These are phyloP conservation scores for Terebella lapidaria DNA, from an alignment of 2,888 invertebrate species.

Conservation along the genomic window DNA sequence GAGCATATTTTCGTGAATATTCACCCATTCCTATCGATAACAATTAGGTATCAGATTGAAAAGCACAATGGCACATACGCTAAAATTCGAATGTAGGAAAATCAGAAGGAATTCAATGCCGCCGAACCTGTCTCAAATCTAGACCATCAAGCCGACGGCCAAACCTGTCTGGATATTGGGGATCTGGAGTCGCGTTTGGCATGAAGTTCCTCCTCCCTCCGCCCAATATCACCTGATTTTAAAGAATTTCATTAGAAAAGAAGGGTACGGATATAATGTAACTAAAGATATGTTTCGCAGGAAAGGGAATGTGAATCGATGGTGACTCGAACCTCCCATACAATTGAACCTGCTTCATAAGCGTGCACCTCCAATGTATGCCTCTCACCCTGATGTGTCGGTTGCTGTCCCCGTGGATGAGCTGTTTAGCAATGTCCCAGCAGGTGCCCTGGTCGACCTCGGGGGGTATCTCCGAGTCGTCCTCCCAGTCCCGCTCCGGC, in stretches of 20 bases:
- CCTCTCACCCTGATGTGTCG: conserved; percentile 7
- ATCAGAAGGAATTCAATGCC: no score
- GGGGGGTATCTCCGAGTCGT: background rate
- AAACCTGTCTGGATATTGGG: conserved; percentile 2
- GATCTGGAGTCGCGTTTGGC: conserved; percentile 13
- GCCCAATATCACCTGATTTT: conserved; percentile 23
- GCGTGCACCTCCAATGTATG: no score
- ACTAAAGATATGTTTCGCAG: no score
- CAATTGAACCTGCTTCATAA: no score
- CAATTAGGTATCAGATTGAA: no score
- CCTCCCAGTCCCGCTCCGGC: conserved; percentile 42
- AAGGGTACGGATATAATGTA: no score
- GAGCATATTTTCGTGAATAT: no score
- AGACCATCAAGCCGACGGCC: conserved; percentile 17
- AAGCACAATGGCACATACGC: background rate
- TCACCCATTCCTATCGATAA: no score
- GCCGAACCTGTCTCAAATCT: conserved; percentile 21
- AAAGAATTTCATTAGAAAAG: background rate
- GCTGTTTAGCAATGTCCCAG: conserved; percentile 10
- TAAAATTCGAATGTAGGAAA: no score
- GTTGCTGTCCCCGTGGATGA: conserved; percentile 3
- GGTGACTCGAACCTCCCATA: no score
- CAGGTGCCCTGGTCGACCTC: background rate
- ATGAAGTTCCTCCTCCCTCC: conserved; percentile 22
- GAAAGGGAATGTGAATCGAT: no score